Base-by-base conservation (phyloP, 2,797 vertebrate species). In the Malurus leucopterus region DNA sequence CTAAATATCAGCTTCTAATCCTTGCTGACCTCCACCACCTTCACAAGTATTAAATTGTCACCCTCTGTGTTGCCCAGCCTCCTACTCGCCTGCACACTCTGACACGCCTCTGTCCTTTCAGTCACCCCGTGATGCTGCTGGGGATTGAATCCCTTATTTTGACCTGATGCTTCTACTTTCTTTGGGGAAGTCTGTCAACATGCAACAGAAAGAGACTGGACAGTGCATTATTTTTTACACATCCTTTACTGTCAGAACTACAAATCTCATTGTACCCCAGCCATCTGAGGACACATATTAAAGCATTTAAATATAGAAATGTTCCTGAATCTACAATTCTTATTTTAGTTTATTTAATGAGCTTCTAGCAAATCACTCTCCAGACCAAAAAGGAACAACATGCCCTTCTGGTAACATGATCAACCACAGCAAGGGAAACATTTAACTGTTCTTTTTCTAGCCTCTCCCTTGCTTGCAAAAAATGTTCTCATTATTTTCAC, bases 1-100 rank as follows among this genome's bases (percentile, higher is more conserved):
- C 38, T 80, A 78, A 78, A 81, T 51, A 93, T 8, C 24, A 72
- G 27, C 75, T 95, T 90, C 82, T 86, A 57, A 54, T 94, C 64
- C 44, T 90, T 92, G 69, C 71, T 71, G 30, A 40, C 43, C n/a
- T 50, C 55, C 4, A 41, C 6, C 40, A 53, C 49, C 32, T 73
- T 53, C 63, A 59, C 4, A 23, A 62, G 29, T 41, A 88, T 80
- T 68, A 88, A 53, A 54, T 49, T 36, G 78, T 36, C 54, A 44
- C 19, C 50, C 24, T 84, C 61, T 62, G 50, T 47, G 10, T 20
- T 77, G 57, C 30, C 20, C 44, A 69, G 15, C 29, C 47, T 59
- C 32, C 47, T 47, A 15, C 44, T 67, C 19, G 38, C 40, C 20
- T 65, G 50, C 44, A 75, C 17, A 8, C 32, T 83, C 26, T 76